phyloP scores from a whole-genome alignment of 2,113 vertebrate species.

The Myocastor coypus region DNA sequence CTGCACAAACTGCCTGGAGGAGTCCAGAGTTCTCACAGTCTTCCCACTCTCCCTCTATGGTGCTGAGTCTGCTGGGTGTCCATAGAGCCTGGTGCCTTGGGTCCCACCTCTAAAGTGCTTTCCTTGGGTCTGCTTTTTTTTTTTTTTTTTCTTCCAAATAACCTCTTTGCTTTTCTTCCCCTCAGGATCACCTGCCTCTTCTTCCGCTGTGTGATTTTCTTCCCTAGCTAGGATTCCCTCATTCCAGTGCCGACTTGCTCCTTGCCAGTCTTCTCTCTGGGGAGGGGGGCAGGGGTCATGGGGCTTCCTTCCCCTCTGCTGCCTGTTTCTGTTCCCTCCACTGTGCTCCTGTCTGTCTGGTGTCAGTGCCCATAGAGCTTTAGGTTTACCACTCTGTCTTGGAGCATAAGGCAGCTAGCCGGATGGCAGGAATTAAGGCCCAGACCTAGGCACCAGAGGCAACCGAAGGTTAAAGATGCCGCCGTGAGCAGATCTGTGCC shows the following conservation, averaged over 20 bases:
- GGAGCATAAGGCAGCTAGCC: background rate
- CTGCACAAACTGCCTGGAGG: background rate
- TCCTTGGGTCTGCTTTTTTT: slow-evolving; percentile 46
- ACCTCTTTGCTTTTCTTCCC: slow-evolving; percentile 75
- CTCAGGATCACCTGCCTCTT: slow-evolving; percentile 67
- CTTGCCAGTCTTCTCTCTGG: slow-evolving; percentile 23
- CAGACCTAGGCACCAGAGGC: background rate
- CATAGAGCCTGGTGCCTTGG: background rate
- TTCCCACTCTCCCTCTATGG: background rate
- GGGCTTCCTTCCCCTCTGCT: slow-evolving; percentile 6
- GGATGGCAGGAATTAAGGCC: background rate
- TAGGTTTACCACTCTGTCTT: background rate
- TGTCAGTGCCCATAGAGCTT: background rate
- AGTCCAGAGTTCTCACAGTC: background rate
- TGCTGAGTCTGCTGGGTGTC: background rate
- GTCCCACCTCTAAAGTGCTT: background rate
- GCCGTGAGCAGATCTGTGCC: background rate
- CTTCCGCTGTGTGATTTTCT: slow-evolving; percentile 10
- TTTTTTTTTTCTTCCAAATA: slow-evolving; percentile 29
- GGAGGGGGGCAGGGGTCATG: background rate
- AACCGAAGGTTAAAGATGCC: background rate
- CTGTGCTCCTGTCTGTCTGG: background rate
- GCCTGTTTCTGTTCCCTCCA: background rate
- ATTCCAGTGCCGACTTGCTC: slow-evolving; percentile 11
- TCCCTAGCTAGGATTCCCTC: slow-evolving; percentile 41